Evolutionary conservation across 1,140 invertebrate genomes (phyloP).

Genomic region (Drosophila ficusphila): DNA sequence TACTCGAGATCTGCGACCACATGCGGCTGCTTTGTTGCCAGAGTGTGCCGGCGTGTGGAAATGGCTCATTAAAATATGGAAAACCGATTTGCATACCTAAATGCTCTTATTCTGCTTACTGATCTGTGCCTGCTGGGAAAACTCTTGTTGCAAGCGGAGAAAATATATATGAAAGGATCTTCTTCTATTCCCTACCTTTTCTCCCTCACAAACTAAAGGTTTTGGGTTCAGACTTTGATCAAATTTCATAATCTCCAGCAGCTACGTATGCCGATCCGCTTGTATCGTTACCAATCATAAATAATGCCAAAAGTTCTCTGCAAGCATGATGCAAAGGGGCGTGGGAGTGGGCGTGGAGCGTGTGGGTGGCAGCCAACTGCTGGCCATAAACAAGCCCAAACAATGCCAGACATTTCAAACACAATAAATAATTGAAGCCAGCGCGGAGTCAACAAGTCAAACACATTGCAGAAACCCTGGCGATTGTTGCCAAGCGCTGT

Average conservation of each 20-base stretch:
- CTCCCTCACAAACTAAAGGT: too few species aligned
- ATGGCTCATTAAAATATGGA: conserved; percentile 62
- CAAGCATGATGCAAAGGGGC: conserved; percentile 45
- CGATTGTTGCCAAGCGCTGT: conserved; percentile 65
- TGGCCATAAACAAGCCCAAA: conserved; percentile 66
- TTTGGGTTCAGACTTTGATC: too few species aligned
- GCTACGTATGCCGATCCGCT: conserved; percentile 17
- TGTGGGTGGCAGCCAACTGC: conserved; percentile 48
- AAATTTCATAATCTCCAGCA: too few species aligned
- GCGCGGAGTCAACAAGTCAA: conserved; percentile 74
- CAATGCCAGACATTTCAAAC: conserved; percentile 75
- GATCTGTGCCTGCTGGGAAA: neutral
- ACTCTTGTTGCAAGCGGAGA: too few species aligned
- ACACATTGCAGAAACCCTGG: conserved; percentile 58
- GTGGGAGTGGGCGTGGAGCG: conserved; percentile 14
- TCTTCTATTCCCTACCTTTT: too few species aligned
- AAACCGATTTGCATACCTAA: conserved; percentile 50
- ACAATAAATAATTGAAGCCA: conserved; percentile 79
- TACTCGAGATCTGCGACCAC: conserved; percentile 59
- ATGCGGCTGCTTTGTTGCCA: conserved; percentile 63
- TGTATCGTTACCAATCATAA: conserved; percentile 29
- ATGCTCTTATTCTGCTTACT: conserved; percentile 18
- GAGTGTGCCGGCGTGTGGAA: conserved; percentile 47
- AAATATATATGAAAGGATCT: neutral
- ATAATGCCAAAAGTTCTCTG: conserved; percentile 23